A percentile compares a stretch with the other conserved stretches of the same genome.
Conservation (phyloP, 2,888 invertebrate species). For the Nebria salina region DNA sequence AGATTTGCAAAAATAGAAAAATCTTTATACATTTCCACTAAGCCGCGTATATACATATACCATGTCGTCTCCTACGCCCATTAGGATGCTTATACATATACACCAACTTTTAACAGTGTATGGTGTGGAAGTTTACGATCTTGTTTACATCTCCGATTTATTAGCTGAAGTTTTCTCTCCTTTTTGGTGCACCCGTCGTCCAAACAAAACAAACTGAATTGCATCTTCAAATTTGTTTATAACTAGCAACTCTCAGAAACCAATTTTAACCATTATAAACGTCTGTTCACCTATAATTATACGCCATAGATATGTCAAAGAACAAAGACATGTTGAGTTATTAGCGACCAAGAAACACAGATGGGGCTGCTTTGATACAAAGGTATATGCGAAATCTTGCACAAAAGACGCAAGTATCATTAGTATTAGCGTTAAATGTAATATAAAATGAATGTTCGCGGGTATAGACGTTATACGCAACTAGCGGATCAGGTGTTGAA, state of each 20-base stretch:
- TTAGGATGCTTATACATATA: background rate
- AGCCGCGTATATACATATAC: background rate
- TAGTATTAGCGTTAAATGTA: no score
- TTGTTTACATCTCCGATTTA: background rate
- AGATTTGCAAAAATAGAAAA: background rate
- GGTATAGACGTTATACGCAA: background rate
- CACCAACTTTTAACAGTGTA: background rate
- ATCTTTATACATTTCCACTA: background rate
- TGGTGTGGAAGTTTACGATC: background rate
- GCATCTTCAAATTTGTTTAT: background rate
- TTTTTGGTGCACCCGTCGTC: background rate
- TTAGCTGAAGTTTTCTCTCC: background rate
- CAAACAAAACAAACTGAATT: background rate
- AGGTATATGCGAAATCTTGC: no score
- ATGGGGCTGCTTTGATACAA: no score
- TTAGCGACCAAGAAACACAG: no score
- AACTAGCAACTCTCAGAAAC: no score
- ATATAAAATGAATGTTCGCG: background rate
- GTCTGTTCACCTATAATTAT: no score
- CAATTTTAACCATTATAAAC: no score
- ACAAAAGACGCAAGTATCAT: no score
- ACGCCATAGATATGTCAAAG: no score
- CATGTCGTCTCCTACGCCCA: background rate
- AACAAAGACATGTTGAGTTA: no score
- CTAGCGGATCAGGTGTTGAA: constrained; percentile 6